Base-by-base conservation (phyloP, 1,140 invertebrate species). In the Eciton burchellii region DNA sequence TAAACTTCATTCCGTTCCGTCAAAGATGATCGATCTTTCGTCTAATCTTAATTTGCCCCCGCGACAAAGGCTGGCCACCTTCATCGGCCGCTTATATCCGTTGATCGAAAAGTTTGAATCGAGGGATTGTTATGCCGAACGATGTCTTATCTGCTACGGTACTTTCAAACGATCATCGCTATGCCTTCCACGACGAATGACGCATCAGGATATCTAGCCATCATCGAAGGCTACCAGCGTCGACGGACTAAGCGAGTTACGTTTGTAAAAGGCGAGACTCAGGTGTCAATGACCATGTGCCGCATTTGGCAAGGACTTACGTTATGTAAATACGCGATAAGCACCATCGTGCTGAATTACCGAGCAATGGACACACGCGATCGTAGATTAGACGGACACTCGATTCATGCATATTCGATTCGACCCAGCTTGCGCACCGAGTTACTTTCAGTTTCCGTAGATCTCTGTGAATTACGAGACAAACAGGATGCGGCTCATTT, bases 231-330 rank as follows among this genome's bases (percentile, higher is more conserved):
- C 11, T 19, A 14, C 54, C 49, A 56, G 16, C 52, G 57, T 73
- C 66, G 60, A 74, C 57, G 43, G 54, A 85, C 29, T 81, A 57
- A 66, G 9, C 21, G 62, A 54, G 54, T 85, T 86, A 72, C 6
- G 19, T 43, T 47, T 41, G 24, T 54, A 60, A 60, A 82, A 56
- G n/a, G 0, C 63, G 65, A 84, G 29, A 71, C 59, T 73, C 63
- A 72, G 52, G 41, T 76, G 84, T 49, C 84, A 87, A 82, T 63
- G 71, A 87, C 82, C 85, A 70, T 82, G 85, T 84, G 49, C 65
- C 45, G 19, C 4, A 81, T 81, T 81, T 74, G 26, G 19, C 49
- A 56, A 84, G 59, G 35, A 43, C 29, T 29, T 43, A n/a, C 14
- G 1, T 84, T 24, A n/a, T 35, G 43, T 11, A 49, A 9, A 21